These are phyloP conservation scores for Haliaeetus leucogaster DNA, from an alignment of 2,113 vertebrate genomes.

Conservation along the genomic window DNA sequence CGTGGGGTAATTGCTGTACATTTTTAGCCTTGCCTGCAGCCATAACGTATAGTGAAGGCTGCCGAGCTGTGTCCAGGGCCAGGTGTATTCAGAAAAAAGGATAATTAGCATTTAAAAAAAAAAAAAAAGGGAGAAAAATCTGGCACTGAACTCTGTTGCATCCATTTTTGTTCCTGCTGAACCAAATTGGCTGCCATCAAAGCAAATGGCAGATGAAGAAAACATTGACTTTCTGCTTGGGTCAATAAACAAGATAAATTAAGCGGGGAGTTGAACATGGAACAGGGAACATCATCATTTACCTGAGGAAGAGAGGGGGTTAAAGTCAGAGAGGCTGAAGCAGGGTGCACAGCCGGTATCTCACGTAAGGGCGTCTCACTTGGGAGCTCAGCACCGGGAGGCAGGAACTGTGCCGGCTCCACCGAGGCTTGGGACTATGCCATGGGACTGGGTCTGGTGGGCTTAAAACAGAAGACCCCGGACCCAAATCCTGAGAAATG, in stretches of 20 bases:
- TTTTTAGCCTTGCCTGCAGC: constrained; percentile 53
- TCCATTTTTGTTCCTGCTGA: not conserved
- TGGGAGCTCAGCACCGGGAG: not conserved
- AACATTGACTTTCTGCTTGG: constrained; percentile 71
- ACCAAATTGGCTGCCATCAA: constrained; percentile 34
- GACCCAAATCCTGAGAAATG: not conserved
- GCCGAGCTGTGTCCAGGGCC: not conserved
- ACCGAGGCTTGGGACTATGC: not conserved
- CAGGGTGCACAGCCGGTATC: rapidly evolving
- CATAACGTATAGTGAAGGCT: not conserved
- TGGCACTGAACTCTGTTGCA: not conserved
- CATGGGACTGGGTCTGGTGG: not conserved
- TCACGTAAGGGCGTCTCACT: rapidly evolving
- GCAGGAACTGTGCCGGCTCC: not conserved
- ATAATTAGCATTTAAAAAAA: not conserved
- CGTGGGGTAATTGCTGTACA: not conserved
- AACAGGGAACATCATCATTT: constrained; percentile 55
- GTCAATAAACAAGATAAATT: constrained; percentile 74
- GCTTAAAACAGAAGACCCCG: not conserved
- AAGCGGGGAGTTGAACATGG: constrained; percentile 32
- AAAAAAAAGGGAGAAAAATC: not conserved
- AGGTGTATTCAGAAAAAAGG: not conserved
- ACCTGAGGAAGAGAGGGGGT: constrained; percentile 35
- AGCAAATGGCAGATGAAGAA: constrained; percentile 70
- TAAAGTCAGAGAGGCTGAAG: constrained; percentile 15